Conservation (phyloP, 2,797 vertebrate genomes). For the Helostoma temminkii region DNA sequence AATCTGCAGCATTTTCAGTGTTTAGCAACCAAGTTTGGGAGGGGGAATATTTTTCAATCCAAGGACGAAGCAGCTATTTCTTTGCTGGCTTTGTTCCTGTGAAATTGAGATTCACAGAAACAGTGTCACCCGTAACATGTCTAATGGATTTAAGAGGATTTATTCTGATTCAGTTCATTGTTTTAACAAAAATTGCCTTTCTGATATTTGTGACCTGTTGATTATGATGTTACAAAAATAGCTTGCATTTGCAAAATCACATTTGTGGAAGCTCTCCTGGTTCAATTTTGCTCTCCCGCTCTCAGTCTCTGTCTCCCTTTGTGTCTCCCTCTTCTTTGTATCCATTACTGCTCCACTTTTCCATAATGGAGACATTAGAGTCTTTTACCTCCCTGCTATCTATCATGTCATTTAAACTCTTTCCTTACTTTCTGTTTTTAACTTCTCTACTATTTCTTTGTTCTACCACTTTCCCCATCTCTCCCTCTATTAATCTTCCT, state of each 20-base stretch:
- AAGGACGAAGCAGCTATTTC: constrained; percentile 47
- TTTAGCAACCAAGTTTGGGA: constrained; percentile 7
- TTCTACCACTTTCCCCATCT: neutral
- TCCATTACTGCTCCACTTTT: constrained; percentile 70
- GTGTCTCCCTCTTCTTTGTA: constrained; percentile 60
- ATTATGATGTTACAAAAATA: constrained; percentile 56
- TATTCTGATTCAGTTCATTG: constrained; percentile 8
- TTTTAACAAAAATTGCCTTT: constrained; percentile 44
- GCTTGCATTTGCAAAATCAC: constrained; percentile 65
- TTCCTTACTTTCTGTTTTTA: constrained; percentile 70
- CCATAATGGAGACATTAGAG: constrained; percentile 75
- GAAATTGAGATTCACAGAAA: constrained; percentile 50
- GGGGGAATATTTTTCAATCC: constrained; percentile 25
- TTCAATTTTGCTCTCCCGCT: constrained; percentile 45
- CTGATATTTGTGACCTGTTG: constrained; percentile 69
- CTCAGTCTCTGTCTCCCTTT: constrained; percentile 34
- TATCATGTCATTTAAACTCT: constrained; percentile 67
- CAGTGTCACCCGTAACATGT: constrained; percentile 43
- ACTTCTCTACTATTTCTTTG: constrained; percentile 32
- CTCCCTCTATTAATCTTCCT: constrained; percentile 13
- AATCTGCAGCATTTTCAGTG: constrained; percentile 22
- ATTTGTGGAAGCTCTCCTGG: constrained; percentile 38
- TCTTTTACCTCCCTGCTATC: constrained; percentile 66
- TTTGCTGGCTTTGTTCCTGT: constrained; percentile 46
- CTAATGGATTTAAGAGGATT: constrained; percentile 54